Conservation (phyloP, 2,113 vertebrate species). For the Nymphicus hollandicus region DNA sequence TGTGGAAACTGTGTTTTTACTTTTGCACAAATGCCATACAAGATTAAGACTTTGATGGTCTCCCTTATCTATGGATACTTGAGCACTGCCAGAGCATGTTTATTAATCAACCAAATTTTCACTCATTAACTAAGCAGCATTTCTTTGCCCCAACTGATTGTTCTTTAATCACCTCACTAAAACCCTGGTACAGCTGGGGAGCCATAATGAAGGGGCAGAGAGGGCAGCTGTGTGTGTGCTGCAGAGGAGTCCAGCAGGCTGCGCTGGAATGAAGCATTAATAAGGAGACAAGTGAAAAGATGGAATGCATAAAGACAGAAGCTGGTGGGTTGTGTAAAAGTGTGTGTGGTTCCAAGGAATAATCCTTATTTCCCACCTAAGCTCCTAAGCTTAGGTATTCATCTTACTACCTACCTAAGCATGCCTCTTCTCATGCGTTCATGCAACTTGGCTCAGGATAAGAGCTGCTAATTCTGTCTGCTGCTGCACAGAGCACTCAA, state of each 20-base stretch:
- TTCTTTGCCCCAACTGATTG: not conserved
- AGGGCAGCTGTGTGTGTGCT: not conserved
- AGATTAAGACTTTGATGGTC: not conserved
- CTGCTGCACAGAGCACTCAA: not conserved
- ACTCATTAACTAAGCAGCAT: not conserved
- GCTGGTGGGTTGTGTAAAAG: not conserved
- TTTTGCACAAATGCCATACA: not conserved
- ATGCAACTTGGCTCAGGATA: not conserved
- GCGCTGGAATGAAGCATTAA: not conserved
- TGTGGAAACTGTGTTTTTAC: not conserved
- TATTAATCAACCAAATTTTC: not conserved
- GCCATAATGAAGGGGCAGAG: not conserved
- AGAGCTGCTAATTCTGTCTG: not conserved
- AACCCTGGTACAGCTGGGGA: not conserved
- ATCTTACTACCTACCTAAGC: not conserved
- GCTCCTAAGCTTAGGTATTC: not conserved
- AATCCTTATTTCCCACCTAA: not conserved
- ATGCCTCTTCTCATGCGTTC: not conserved
- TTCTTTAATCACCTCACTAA: not conserved
- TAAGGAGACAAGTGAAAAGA: not conserved
- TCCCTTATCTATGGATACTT: not conserved
- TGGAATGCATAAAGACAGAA: not conserved
- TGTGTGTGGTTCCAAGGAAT: not conserved
- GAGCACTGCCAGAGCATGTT: accelerated
- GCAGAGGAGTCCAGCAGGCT: not conserved